Evolutionary conservation across 2,113 vertebrate species (phyloP).

Genomic region (Hippocampus abdominalis): DNA sequence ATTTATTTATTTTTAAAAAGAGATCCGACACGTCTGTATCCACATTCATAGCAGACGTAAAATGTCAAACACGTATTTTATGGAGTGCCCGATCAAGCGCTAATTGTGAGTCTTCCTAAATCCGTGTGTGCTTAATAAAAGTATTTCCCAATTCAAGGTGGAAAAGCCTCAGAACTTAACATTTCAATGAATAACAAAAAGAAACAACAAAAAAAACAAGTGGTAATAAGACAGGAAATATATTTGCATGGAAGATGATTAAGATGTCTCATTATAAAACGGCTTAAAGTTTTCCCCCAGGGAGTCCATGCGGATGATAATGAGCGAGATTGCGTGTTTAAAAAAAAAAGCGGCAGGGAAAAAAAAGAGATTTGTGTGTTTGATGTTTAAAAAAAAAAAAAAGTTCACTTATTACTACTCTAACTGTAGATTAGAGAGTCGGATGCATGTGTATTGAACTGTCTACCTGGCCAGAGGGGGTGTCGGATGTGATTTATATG

Average conservation of each 20-base stretch:
- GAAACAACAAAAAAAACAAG: background rate
- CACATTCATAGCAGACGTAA: background rate
- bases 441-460: conserved; percentile 24
- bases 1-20: too few species aligned
- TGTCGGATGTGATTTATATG: conserved; percentile 28
- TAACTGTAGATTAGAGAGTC: background rate
- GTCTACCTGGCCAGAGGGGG: conserved; percentile 37
- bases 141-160: background rate
- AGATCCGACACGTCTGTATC: background rate
- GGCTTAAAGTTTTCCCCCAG: conserved; percentile 24
- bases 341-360: background rate
- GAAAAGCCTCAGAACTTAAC: conserved; percentile 1
- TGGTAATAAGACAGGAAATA: conserved; percentile 15
- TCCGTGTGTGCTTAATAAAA: background rate
- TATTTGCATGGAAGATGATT: conserved; percentile 37
- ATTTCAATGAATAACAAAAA: background rate
- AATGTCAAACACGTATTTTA: background rate
- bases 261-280: conserved; percentile 39
- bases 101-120: background rate
- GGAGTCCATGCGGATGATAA: conserved; percentile 20
- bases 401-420: background rate
- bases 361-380: background rate
- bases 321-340: conserved; percentile 21
- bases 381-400: background rate
- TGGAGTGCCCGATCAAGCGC: background rate